phyloP scores from a whole-genome alignment of 1,140 invertebrate species.

The Danaus plexippus region DNA sequence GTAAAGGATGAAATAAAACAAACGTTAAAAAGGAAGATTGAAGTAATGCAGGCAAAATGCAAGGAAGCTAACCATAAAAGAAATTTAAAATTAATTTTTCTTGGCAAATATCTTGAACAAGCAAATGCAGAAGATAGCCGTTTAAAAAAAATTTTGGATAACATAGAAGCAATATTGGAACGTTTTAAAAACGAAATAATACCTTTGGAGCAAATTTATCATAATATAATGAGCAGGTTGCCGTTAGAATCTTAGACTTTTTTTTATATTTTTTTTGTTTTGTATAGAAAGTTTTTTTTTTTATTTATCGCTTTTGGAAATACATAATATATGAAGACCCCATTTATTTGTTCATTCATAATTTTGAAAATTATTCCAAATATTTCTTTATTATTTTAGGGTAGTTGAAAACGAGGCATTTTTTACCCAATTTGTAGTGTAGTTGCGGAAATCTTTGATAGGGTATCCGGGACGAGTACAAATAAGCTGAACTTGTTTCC shows the following conservation, averaged over 20 bases:
- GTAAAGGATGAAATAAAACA: conserved; percentile 15
- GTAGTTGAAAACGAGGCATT: conserved; percentile 15
- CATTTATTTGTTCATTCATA: no score
- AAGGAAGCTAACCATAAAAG: conserved; percentile 14
- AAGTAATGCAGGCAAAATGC: conserved; percentile 17
- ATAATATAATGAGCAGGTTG: no score
- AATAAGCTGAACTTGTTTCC: conserved; percentile 51
- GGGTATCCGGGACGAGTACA: conserved; percentile 33
- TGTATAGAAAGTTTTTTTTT: no score
- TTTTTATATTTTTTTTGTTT: no score
- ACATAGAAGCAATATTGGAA: conserved; percentile 17
- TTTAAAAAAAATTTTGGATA: conserved; percentile 18
- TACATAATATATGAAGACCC: no score
- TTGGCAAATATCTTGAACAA: conserved; percentile 13
- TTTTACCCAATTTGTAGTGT: conserved; percentile 22
- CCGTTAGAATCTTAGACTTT: no score
- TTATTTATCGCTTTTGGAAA: no score
- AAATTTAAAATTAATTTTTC: conserved; percentile 22
- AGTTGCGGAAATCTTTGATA: conserved; percentile 30
- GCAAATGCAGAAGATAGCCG: conserved; percentile 19
- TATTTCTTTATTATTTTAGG: no score
- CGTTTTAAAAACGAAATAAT: conserved; percentile 8
- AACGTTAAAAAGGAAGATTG: conserved; percentile 20
- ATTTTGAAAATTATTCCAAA: no score
- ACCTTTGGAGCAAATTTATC: background rate